phyloP scores from a whole-genome alignment of 2,113 vertebrate genomes.

The Hemiprocne comata region DNA sequence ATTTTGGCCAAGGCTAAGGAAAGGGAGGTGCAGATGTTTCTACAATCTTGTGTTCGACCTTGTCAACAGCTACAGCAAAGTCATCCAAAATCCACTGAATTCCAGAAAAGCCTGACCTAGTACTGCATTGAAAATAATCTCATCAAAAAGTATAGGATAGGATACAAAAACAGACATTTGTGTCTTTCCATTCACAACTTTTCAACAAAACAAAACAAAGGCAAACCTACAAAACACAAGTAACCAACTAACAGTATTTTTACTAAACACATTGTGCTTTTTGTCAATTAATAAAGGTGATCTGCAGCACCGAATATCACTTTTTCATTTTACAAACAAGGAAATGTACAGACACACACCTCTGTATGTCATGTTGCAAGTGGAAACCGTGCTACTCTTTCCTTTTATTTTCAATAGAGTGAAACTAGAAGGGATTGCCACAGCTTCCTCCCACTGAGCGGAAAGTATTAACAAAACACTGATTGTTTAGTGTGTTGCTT shows the following conservation, averaged over 20 bases:
- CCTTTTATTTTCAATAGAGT: not conserved
- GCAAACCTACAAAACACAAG: not conserved
- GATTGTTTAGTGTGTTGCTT: not conserved
- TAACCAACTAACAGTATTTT: not conserved
- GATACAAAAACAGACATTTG: not conserved
- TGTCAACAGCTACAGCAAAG: slow-evolving; percentile 50
- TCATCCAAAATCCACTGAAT: slow-evolving; percentile 45
- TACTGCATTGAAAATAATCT: not conserved
- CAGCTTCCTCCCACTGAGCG: not conserved
- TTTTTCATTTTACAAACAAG: not conserved
- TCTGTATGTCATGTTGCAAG: not conserved
- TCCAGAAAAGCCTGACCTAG: slow-evolving; percentile 38
- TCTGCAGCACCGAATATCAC: not conserved
- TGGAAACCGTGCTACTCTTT: not conserved
- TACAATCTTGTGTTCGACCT: slow-evolving; percentile 14
- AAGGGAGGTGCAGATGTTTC: slow-evolving; percentile 42
- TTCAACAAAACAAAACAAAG: not conserved
- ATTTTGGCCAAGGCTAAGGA: slow-evolving; percentile 10
- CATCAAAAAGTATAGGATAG: not conserved
- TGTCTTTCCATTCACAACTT: not conserved
- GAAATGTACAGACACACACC: not conserved
- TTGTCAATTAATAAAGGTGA: not conserved
- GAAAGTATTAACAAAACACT: slow-evolving; percentile 1
- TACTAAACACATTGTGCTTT: not conserved
- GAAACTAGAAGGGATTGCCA: not conserved